phyloP scores from a whole-genome alignment of 2,797 vertebrate species.

The Salmo trutta region DNA sequence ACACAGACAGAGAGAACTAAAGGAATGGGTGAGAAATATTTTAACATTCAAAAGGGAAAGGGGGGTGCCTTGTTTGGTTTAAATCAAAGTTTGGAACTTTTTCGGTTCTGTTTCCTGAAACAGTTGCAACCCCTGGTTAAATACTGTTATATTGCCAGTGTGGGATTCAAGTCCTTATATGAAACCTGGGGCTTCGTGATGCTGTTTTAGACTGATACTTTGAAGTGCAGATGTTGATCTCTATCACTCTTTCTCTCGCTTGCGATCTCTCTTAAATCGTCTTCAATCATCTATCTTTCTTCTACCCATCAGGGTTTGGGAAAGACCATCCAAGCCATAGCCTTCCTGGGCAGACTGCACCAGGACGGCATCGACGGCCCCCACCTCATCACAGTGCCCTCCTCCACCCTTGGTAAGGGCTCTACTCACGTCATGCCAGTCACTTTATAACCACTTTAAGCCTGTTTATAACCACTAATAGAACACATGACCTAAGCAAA shows the following conservation, averaged over 20 bases:
- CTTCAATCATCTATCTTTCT: background rate
- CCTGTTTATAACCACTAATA: no score
- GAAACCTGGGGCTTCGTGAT: background rate
- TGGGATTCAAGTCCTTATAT: conserved; percentile 2
- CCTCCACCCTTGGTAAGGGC: conserved; percentile 90
- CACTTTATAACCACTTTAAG: no score
- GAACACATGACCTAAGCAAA: background rate
- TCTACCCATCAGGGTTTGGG: conserved; percentile 71
- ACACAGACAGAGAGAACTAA: background rate
- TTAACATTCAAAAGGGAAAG: background rate
- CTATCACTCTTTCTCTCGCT: background rate
- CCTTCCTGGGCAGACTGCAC: conserved; percentile 90
- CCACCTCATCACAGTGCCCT: conserved; percentile 91
- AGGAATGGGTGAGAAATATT: background rate
- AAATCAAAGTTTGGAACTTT: background rate
- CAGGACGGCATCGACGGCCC: conserved; percentile 85
- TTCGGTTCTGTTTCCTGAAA: no score
- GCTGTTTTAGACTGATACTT: background rate
- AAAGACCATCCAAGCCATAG: conserved; percentile 97
- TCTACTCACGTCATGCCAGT: background rate
- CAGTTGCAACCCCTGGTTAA: no score
- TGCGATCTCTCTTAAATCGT: background rate
- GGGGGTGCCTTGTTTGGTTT: background rate
- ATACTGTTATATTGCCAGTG: background rate
- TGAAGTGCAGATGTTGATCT: conserved; percentile 22